Base-by-base conservation (phyloP, 2,888 invertebrate genomes). In the Lordiphosa fenestrarum region DNA sequence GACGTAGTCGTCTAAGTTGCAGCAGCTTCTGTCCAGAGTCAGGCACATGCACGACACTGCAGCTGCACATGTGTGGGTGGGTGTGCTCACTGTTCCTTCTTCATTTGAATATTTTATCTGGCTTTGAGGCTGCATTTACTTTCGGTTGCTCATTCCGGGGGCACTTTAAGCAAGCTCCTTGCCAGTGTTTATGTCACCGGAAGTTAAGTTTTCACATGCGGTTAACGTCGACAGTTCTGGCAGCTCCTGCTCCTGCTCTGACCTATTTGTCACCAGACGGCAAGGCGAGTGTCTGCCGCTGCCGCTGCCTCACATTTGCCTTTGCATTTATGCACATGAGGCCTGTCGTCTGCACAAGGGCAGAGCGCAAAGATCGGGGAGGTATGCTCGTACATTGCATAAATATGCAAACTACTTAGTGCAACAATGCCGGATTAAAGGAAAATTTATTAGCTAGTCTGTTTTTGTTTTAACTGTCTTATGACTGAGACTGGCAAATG, bases 151-250 rank as follows among this genome's bases (percentile, higher is more conserved):
- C 63, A 53, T 62, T 63, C 51, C 69, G 57, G 53, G 48, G 42
- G 61, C 59, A 70, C 84, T 76, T 77, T 67, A 78, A 74, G 85
- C 68, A 56, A 82, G 81, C 80, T 82, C 69, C 78, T 80, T 82
- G 83, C 80, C 76, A 72, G 84, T 84, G 78, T 80, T 80, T 80
- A 83, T 80, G 78, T 83, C 85, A 75, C 80, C 78, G 78, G 78
- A 80, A 83, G 78, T 84, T 84, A 68, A 83, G 85, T 84, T 80
- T 80, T 84, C 85, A 80, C 78, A 84, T 80, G 78, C 85, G 78
- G 78, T 84, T 80, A 80, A 72, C 75, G 84, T 83, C 80, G 84
- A 48, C 81, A 53, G 59, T 56, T 46, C 65, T 39, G 55, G 55
- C 71, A 39, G 50, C 1, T 33, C 25, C 42, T 41, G 37, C 41